Evolutionary conservation across 2,888 invertebrate genomes (phyloP), one percentile per base, ranked within the genome.

Genomic region (Phalangium opilio): DNA sequence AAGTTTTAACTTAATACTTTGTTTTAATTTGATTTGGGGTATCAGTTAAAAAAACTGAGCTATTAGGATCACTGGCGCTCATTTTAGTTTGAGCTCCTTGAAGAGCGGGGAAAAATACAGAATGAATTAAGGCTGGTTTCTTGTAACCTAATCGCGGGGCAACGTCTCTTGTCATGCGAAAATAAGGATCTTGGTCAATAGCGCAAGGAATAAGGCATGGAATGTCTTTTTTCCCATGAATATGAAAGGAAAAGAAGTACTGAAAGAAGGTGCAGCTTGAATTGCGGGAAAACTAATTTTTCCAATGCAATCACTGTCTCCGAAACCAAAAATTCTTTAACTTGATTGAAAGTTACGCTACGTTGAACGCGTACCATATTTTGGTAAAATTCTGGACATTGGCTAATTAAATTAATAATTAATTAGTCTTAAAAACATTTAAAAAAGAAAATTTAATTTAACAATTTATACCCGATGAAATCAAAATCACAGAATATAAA

Each of bases 71-170:
- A 59, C 91, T 91, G 12, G 95, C 86, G 10, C 93, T 93, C 98
- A 99, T 99, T 71, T 99, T 98, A 18, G 89, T 86, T 63, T 87
- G 83, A 0, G 95, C 87, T 1, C 98, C 98, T 69, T 95, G 96
- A 42, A 98, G 67, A 0, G 93, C 86, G 0, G 91, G 93, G 55
- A 91, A 81, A 75, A 96, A 93, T 50, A 78, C 73, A 14, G 87
- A 81, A 65, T 90, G 90, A 27, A 87, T 64, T 39, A 89, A 68
- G 3, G 93, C 77, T 46, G 98, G 90, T 67, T 99, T 89, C 14
- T 79, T 78, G 67, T 78, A 74, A 58, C 87, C 83, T 12, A 99
- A 70, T 11, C 82, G 75, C 0, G 95, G 90, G 0, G 95, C 90
- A n/a, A 95, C 93, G 70, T 99, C 98, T 45, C 98, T 75, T 0